Evolutionary conservation across 2,888 invertebrate species (phyloP), one percentile per base, ranked within the genome.

Genomic region (Lithosia quadra): DNA sequence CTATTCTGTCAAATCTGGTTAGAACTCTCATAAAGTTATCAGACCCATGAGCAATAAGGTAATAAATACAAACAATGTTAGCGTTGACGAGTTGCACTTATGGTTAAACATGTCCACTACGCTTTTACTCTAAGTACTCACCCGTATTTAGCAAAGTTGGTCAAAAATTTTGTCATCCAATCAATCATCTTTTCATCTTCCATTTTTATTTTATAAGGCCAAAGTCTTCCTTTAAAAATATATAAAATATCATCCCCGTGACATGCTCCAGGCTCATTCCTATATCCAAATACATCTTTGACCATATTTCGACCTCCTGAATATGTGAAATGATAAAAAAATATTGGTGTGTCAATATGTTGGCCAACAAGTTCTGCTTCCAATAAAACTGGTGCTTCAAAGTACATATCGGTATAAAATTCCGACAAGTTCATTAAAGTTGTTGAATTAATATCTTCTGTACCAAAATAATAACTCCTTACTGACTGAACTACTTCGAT

Each of bases 101-200:
- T n/a, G 49, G n/a, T n/a, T 49, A 49, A n/a, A 18, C 1, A 8
- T n/a, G n/a, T 49, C n/a, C 9, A n/a, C 18, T n/a, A 49, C 18
- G 39, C 13, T 15, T 15, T 15, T 39, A 8, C 49, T 49, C 0
- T 0, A 43, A 43, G 18, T 49, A 64, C 77, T 65, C 57, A 94
- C 93, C 92, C 91, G 74, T 89, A 89, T 82, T 93, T 93, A 4
- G 93, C 94, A 73, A 93, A 94, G 75, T 94, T 90, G 0, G 91
- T 91, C 89, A 93, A 91, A 81, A 92, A 78, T 65, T 80, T 85
- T 1, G 93, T 91, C 76, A 94, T 85, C 70, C 81, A 83, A 7
- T 91, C 83, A 39, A 94, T 90, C 24, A 91, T 83, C 71, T 74
- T 75, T 53, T 75, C 77, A 78, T 94, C 94, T 57, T 83, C 79